Percentiles rank a stretch among this genome's conserved stretches.
Conservation (phyloP, 2,113 vertebrate species). For the Piaya cayana region DNA sequence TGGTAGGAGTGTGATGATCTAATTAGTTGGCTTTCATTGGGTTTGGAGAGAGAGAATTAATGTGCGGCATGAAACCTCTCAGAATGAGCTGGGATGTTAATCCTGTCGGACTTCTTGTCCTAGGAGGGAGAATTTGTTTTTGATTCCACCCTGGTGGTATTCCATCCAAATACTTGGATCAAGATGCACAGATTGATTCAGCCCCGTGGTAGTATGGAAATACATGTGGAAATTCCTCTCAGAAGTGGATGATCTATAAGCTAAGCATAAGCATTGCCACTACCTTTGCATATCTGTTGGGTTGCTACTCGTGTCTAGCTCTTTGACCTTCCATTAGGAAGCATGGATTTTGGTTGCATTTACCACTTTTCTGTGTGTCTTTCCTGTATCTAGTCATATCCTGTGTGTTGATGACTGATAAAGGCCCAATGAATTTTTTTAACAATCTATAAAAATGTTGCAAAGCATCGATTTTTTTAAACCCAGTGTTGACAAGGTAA, state of each 20-base stretch:
- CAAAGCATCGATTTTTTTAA: not conserved
- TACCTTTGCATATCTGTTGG: not conserved
- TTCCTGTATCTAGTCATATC: not conserved
- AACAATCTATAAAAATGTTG: not conserved
- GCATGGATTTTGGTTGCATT: not conserved
- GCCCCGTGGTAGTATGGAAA: not conserved
- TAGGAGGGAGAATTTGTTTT: not conserved
- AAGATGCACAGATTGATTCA: not conserved
- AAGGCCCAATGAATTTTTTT: not conserved
- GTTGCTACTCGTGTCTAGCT: not conserved
- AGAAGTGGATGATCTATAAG: not conserved
- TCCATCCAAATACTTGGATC: not conserved
- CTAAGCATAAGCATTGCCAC: not conserved
- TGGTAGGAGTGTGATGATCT: conserved; percentile 19
- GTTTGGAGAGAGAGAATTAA: not conserved
- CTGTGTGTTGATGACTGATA: not conserved
- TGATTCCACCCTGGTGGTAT: not conserved
- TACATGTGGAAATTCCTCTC: not conserved
- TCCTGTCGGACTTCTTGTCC: not conserved
- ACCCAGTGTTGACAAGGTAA: not conserved
- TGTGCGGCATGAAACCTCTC: not conserved
- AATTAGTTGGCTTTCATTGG: not conserved
- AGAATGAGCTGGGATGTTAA: not conserved
- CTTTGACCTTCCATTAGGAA: not conserved
- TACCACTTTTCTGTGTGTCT: not conserved